These are phyloP conservation scores for Spea multiplicata DNA, from an alignment of 2,113 vertebrate species.

Conservation along the genomic window DNA sequence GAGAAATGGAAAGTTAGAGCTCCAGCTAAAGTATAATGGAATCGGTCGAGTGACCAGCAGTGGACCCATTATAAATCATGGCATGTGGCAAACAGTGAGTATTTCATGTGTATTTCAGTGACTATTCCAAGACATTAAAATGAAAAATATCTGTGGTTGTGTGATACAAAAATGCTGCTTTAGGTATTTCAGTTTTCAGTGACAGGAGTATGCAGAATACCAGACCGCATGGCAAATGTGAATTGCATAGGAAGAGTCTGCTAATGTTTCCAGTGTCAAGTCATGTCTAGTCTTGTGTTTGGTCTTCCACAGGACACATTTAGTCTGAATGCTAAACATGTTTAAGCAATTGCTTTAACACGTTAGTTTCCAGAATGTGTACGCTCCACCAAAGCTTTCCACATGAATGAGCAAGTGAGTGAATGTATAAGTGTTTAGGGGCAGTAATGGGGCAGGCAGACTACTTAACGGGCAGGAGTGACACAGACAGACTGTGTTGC, in stretches of 20 bases:
- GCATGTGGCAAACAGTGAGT: constrained; percentile 89
- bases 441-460: too few species aligned
- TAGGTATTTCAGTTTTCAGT: too few species aligned
- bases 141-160: too few species aligned
- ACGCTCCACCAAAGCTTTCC: background rate
- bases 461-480: too few species aligned
- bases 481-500: too few species aligned
- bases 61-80: constrained; percentile 82
- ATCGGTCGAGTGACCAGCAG: constrained; percentile 88
- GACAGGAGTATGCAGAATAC: background rate
- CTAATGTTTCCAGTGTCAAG: constrained; percentile 39
- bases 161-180: too few species aligned
- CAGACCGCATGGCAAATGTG: background rate
- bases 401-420: too few species aligned
- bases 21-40: constrained; percentile 82
- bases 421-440: too few species aligned
- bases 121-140: too few species aligned
- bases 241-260: constrained; percentile 21
- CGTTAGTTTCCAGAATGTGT: background rate
- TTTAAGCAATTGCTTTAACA: background rate
- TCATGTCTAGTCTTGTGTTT: constrained; percentile 42
- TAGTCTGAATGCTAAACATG: constrained; percentile 4
- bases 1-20: constrained; percentile 83
- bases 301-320: constrained; percentile 22
- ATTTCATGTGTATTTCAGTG: background rate